A percentile compares a stretch with the other conserved stretches of the same genome.
These are phyloP conservation scores for Tenthredo scrophulariae DNA, from an alignment of 2,888 invertebrate species.

Conservation along the genomic window DNA sequence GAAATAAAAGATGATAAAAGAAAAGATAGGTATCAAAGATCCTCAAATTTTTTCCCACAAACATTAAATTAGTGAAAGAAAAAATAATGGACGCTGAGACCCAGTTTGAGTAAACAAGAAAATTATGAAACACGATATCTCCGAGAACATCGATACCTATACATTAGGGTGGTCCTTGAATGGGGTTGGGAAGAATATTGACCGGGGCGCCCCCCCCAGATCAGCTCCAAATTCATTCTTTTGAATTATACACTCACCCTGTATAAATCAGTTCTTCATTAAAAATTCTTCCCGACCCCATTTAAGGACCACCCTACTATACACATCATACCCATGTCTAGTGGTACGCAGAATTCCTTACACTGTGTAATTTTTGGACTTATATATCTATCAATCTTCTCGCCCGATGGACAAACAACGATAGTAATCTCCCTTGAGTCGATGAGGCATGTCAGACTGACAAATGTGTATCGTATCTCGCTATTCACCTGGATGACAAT, in stretches of 20 bases:
- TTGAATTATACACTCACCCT: too few species aligned
- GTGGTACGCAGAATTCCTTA: background rate
- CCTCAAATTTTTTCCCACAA: background rate
- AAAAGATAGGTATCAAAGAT: background rate
- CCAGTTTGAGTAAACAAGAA: background rate
- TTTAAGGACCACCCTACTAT: too few species aligned
- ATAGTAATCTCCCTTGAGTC: conserved; percentile 7
- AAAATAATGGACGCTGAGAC: background rate
- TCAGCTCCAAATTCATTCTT: too few species aligned
- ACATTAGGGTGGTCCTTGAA: too few species aligned
- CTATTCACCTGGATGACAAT: conserved; percentile 1
- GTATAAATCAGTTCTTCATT: too few species aligned
- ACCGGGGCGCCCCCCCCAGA: too few species aligned
- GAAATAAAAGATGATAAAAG: background rate
- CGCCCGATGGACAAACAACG: conserved; percentile 5
- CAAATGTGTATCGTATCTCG: conserved; percentile 12
- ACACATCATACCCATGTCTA: background rate
- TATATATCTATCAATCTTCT: conserved; percentile 35
- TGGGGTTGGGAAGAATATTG: too few species aligned
- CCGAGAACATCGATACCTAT: background rate
- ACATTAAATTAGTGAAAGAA: background rate
- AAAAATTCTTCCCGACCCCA: too few species aligned
- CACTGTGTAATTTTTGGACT: background rate
- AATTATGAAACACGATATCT: background rate
- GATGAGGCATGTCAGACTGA: conserved; percentile 26